A percentile compares a stretch with the other conserved stretches of the same genome.
Evolutionary conservation across 2,113 vertebrate species (phyloP).

Genomic region (Pristiophorus japonicus): DNA sequence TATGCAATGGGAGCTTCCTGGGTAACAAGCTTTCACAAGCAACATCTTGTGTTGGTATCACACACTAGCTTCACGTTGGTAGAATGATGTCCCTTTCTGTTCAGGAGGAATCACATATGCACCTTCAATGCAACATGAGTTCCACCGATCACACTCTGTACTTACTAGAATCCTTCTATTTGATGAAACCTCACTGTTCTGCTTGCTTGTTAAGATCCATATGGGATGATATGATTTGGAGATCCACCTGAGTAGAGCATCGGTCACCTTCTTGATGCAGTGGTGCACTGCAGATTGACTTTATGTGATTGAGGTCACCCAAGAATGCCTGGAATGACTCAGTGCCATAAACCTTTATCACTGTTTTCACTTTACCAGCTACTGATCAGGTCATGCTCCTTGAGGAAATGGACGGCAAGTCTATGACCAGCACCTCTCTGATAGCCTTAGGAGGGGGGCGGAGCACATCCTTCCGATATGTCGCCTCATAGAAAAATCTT

Average conservation of each 20-base stretch:
- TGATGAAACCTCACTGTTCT: neutral
- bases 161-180: neutral
- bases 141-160: neutral
- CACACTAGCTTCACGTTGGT: neutral
- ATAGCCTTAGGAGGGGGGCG: neutral
- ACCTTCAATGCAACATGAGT: neutral
- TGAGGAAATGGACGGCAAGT: neutral
- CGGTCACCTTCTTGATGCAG: neutral
- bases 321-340: no score
- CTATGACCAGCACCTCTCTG: neutral
- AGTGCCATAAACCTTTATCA: neutral
- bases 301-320: neutral
- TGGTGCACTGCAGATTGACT: neutral
- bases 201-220: neutral
- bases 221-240: neutral
- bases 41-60: neutral
- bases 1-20: neutral
- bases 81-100: neutral
- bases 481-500: neutral
- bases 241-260: neutral
- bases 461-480: no score
- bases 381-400: neutral
- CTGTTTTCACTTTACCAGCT: neutral
- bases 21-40: neutral
- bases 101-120: neutral